Conservation (phyloP, 2,113 vertebrate species). For the Fulmarus glacialis region DNA sequence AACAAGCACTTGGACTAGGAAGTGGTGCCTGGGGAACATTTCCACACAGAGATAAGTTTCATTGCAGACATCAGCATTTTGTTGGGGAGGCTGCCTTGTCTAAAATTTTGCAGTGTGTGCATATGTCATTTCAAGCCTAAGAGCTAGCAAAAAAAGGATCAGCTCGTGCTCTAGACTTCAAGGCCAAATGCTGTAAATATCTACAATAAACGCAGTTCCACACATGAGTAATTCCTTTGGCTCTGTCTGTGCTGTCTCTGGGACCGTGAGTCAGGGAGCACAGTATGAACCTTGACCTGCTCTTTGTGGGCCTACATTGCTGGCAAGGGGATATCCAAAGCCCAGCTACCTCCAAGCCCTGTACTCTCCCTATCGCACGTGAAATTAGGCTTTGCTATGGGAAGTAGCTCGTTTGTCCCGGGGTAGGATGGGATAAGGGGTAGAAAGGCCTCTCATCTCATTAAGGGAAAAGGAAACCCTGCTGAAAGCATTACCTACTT, state of each 20-base stretch:
- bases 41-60: slow-evolving; percentile 48
- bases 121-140: slow-evolving; percentile 21
- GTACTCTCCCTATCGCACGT: neutral
- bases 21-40: slow-evolving; percentile 31
- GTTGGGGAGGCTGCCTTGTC: neutral
- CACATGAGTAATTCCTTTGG: slow-evolving; percentile 29
- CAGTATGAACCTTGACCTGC: neutral
- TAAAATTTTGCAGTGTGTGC: neutral
- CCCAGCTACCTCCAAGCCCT: neutral
- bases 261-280: neutral
- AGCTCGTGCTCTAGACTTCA: slow-evolving; percentile 17
- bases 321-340: neutral
- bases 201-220: neutral
- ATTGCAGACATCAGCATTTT: slow-evolving; percentile 49
- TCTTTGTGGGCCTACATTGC: neutral
- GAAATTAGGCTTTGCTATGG: neutral
- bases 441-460: neutral
- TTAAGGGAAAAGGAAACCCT: neutral
- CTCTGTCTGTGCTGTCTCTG: neutral
- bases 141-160: slow-evolving; percentile 48
- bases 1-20: slow-evolving; percentile 22
- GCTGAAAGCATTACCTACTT: neutral
- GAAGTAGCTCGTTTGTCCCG: neutral
- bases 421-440: neutral
- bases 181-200: slow-evolving; percentile 37